Evolutionary conservation across 1,140 invertebrate species (phyloP).

Genomic region (Myzus persicae): DNA sequence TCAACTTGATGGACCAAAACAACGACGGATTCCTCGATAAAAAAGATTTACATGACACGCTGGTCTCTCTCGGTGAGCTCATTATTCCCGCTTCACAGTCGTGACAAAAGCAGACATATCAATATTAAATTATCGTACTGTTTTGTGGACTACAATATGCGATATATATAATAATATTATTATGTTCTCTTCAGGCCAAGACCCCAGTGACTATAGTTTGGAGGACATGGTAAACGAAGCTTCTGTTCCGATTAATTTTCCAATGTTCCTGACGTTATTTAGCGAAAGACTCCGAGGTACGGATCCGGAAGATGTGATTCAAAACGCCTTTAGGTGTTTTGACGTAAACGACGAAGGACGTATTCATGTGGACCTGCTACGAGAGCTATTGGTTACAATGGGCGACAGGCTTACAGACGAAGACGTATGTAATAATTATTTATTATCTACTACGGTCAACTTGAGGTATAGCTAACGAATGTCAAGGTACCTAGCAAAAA

Average conservation of each 20-base stretch:
- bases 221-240: conserved; percentile 98
- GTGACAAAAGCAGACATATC: not conserved
- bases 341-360: conserved; percentile 77
- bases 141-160: too few relatives aligned
- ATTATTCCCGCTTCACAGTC: too few relatives aligned
- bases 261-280: conserved; percentile 97
- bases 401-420: conserved; percentile 95
- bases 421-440: conserved; percentile 73
- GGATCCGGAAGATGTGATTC: conserved; percentile 87
- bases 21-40: conserved; percentile 99
- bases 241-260: conserved; percentile 97
- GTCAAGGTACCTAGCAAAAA: too few relatives aligned
- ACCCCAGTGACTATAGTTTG: conserved; percentile 92
- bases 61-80: conserved; percentile 87
- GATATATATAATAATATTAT: too few relatives aligned
- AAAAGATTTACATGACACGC: conserved; percentile 98
- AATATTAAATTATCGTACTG: too few relatives aligned
- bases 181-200: conserved; percentile 74
- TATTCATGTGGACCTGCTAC: conserved; percentile 90
- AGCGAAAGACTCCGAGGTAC: conserved; percentile 95
- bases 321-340: not conserved
- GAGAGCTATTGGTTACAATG: conserved; percentile 95
- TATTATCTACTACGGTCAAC: too few relatives aligned
- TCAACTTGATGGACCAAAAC: conserved; percentile 99
- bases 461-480: too few relatives aligned